Base-by-base conservation (phyloP, 2,113 vertebrate species). In the Ibidorhyncha struthersii region DNA sequence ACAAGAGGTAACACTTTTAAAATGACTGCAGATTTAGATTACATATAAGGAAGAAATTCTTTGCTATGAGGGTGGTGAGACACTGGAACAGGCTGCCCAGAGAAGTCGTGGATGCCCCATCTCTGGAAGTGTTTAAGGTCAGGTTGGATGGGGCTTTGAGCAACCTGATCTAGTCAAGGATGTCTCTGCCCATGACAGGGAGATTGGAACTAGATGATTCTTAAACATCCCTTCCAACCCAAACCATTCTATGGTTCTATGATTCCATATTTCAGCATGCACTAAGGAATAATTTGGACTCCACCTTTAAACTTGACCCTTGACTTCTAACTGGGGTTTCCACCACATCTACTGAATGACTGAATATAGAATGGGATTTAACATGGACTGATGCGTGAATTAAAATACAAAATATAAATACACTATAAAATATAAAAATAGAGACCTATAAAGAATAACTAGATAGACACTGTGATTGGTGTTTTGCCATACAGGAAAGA, bases 51-150 rank as follows among this genome's bases (percentile, higher is more conserved):
- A 76, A 27, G 17, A 86, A 43, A 62, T 45, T 77, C 5, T 65
- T 38, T 17, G 18, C 6, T 5, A 14, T 22, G 27, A 59, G 23
- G 16, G 9, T 18, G 29, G n/a, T 34, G 22, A 90, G 25, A 5
- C 15, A 73, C 3, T 55, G n/a, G 25, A 34, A 80, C 5, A 58
- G 6, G 25, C 2, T 62, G 27, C 27, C 13, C 38, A 63, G 13
- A 27, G 14, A 71, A n/a, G 19, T 0, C 49, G 16, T 11, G 8
- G 27, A 19, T 49, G 36, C 4, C 11, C 5, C 7, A 16, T 29
- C 13, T 22, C 11, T 58, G 38, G 8, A 18, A 59, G 13, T 20
- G 23, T 12, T 80, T 38, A 45, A 40, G 3, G 9, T 2, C 29
- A 81, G 52, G 23, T 2, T 81, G 47, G 22, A 72, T 11, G 5